Evolutionary conservation across 2,113 vertebrate genomes (phyloP).

Genomic region (Panurus biarmicus): DNA sequence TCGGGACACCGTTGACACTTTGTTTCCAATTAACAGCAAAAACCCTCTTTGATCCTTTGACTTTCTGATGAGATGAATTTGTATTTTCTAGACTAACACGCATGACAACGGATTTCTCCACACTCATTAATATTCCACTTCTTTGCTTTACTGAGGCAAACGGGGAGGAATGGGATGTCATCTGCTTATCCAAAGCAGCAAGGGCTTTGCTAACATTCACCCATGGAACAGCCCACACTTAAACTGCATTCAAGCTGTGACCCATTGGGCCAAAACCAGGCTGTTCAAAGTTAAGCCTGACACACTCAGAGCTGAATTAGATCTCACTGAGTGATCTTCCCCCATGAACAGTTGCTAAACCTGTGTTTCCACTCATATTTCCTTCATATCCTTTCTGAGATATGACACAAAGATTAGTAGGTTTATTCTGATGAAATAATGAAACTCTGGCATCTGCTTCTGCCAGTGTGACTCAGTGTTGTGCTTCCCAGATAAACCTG

Average conservation of each 20-base stretch:
- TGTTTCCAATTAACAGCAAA: constrained; percentile 73
- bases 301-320: background rate
- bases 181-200: constrained; percentile 67
- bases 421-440: background rate
- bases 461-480: background rate
- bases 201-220: constrained; percentile 44
- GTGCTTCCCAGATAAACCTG: background rate
- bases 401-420: background rate
- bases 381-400: background rate
- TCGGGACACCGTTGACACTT: constrained; percentile 66
- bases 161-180: constrained; percentile 62
- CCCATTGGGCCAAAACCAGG: constrained; percentile 23
- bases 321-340: background rate
- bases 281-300: background rate
- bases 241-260: background rate
- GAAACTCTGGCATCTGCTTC: background rate
- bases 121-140: constrained; percentile 69
- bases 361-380: background rate
- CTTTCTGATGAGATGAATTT: constrained; percentile 71
- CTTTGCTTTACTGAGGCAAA: constrained; percentile 66
- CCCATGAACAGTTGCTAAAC: background rate
- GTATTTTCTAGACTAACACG: constrained; percentile 73
- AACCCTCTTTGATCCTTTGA: constrained; percentile 70
- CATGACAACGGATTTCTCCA: constrained; percentile 73
- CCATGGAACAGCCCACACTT: background rate